Conservation (phyloP, 2,797 vertebrate species). For the Enteromius viviparus region DNA sequence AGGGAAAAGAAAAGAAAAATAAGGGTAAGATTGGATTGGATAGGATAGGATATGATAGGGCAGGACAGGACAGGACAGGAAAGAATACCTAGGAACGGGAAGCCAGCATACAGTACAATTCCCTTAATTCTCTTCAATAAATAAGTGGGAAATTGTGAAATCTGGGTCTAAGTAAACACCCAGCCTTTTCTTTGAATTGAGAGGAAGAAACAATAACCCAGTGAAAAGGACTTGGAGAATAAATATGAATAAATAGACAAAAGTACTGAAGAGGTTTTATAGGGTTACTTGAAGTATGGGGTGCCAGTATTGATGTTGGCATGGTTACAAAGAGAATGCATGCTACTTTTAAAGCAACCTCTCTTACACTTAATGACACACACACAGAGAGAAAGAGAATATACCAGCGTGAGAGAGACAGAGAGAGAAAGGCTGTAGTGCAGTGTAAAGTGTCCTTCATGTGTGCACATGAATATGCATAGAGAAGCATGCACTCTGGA, state of each 20-base stretch:
- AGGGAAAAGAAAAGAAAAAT: neutral
- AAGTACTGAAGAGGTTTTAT: neutral
- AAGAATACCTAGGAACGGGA: neutral
- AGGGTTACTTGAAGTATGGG: constrained; percentile 1
- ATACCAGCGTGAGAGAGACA: constrained; percentile 15
- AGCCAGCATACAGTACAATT: neutral
- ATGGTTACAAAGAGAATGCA: constrained; percentile 56
- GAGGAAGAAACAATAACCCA: neutral
- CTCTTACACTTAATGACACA: constrained; percentile 26
- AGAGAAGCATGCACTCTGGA: constrained; percentile 35
- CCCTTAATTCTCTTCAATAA: neutral
- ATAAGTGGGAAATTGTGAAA: constrained; percentile 12
- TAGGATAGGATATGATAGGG: no score
- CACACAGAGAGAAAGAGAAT: constrained; percentile 6
- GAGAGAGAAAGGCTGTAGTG: constrained; percentile 23
- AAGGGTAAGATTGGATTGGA: neutral
- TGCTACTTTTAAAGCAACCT: constrained; percentile 45
- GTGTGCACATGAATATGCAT: constrained; percentile 56
- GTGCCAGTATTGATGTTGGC: constrained; percentile 57
- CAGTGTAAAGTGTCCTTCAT: constrained; percentile 51
- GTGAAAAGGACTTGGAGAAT: neutral
- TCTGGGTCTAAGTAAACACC: neutral
- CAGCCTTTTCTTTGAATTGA: neutral
- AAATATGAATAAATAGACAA: neutral
- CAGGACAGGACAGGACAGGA: neutral